Conservation (phyloP, 2,888 invertebrate species). For the Electrophaes corylata region DNA sequence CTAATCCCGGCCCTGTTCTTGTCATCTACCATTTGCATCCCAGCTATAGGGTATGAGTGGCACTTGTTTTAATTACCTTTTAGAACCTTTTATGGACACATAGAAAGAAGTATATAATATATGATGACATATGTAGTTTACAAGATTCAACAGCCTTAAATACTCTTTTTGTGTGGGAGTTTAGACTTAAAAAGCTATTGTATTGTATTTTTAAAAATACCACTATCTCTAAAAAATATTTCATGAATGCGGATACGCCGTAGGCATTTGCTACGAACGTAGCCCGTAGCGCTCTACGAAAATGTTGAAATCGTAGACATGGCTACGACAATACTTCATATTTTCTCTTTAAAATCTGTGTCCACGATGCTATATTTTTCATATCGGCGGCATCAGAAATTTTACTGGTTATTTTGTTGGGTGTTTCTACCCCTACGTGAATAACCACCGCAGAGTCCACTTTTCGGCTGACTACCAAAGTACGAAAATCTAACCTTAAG, state of each 20-base stretch:
- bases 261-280: conserved; percentile 39
- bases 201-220: background rate
- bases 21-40: no score
- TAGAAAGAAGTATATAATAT: no score
- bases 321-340: conserved; percentile 15
- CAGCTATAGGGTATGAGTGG: no score
- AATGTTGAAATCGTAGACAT: conserved; percentile 27
- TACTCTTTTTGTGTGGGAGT: no score
- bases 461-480: background rate
- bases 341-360: background rate
- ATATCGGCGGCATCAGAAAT: conserved; percentile 4
- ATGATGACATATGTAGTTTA: no score
- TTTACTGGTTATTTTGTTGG: conserved; percentile 13
- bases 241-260: conserved; percentile 39
- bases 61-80: no score
- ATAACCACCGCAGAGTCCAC: background rate
- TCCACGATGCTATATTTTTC: background rate
- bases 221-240: background rate
- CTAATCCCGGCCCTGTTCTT: background rate
- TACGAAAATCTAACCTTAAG: no score
- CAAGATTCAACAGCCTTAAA: no score
- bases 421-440: background rate
- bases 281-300: conserved; percentile 39
- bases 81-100: no score
- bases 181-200: no score